A percentile compares a stretch with the other conserved stretches of the same genome.
phyloP scores from a whole-genome alignment of 2,113 vertebrate genomes.

The Heteronetta atricapilla region DNA sequence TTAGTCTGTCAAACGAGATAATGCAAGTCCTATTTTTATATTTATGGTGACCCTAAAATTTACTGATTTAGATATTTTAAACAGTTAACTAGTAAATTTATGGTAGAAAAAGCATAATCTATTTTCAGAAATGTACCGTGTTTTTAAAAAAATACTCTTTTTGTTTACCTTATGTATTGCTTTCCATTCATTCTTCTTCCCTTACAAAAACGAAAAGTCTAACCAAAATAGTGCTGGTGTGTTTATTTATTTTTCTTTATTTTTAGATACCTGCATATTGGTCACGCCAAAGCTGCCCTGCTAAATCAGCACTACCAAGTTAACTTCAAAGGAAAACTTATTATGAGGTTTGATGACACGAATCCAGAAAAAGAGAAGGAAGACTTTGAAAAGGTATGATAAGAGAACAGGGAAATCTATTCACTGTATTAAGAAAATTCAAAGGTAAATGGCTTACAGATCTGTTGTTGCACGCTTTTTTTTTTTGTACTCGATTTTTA shows the following conservation, averaged over 20 bases:
- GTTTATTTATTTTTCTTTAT: not conserved
- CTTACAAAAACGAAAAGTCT: not conserved
- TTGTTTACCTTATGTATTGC: not conserved
- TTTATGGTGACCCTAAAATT: not conserved
- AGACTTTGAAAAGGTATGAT: conserved; percentile 96
- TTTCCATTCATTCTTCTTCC: not conserved
- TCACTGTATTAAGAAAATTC: not conserved
- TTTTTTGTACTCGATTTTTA: not conserved
- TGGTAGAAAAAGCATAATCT: not conserved
- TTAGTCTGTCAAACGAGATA: not conserved
- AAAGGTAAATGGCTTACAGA: not conserved
- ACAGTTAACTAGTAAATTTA: not conserved
- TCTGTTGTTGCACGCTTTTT: not conserved
- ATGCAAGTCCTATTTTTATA: not conserved
- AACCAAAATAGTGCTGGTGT: not conserved
- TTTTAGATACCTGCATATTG: conserved; percentile 94
- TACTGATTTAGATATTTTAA: not conserved
- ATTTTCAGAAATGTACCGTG: not conserved
- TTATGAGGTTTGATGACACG: conserved; percentile 99
- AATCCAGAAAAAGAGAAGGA: conserved; percentile 99
- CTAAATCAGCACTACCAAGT: conserved; percentile 99
- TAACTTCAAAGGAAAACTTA: conserved; percentile 96
- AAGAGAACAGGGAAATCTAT: conserved; percentile 32
- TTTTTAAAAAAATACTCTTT: not conserved
- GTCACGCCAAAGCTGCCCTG: conserved; percentile 96